Conservation (phyloP, 2,888 invertebrate genomes). For the Cheilosia variabilis region DNA sequence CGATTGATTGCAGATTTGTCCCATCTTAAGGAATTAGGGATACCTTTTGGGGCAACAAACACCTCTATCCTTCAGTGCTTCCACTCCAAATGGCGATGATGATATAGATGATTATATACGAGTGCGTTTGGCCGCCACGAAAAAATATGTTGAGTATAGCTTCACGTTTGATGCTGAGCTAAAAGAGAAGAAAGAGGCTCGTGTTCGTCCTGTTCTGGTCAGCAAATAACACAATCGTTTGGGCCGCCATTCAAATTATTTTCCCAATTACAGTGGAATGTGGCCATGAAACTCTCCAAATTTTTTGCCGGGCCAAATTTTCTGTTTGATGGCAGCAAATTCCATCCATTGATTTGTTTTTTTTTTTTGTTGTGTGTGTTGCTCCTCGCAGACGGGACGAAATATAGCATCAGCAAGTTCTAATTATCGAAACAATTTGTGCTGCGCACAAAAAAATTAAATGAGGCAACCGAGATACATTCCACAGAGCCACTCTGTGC, state of each 20-base stretch:
- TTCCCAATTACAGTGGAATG: conserved; percentile 73
- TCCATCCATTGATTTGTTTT: conserved; percentile 38
- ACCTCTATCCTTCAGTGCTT: conserved; percentile 19
- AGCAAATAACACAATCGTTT: conserved; percentile 7
- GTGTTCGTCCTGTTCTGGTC: conserved; percentile 14
- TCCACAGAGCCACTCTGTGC: conserved; percentile 44
- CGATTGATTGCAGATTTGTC: conserved; percentile 47
- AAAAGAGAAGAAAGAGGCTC: background rate
- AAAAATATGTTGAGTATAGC: background rate
- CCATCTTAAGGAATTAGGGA: conserved; percentile 58
- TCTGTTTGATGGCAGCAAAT: conserved; percentile 54
- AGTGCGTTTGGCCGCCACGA: no score
- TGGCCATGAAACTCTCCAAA: conserved; percentile 44
- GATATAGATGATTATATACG: conserved; percentile 5
- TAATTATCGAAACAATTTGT: conserved; percentile 74
- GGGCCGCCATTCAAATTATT: conserved; percentile 63
- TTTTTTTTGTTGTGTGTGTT: conserved; percentile 3
- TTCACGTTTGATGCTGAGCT: background rate
- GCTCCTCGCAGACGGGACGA: conserved; percentile 8
- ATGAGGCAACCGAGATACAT: conserved; percentile 45
- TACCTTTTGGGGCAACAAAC: conserved; percentile 48
- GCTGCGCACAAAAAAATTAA: conserved; percentile 6
- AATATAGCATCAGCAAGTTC: conserved; percentile 64
- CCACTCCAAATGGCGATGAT: conserved; percentile 2
- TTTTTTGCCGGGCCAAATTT: conserved; percentile 11